Evolutionary conservation across 2,888 invertebrate species (phyloP).

Genomic region (Anodontia alba): DNA sequence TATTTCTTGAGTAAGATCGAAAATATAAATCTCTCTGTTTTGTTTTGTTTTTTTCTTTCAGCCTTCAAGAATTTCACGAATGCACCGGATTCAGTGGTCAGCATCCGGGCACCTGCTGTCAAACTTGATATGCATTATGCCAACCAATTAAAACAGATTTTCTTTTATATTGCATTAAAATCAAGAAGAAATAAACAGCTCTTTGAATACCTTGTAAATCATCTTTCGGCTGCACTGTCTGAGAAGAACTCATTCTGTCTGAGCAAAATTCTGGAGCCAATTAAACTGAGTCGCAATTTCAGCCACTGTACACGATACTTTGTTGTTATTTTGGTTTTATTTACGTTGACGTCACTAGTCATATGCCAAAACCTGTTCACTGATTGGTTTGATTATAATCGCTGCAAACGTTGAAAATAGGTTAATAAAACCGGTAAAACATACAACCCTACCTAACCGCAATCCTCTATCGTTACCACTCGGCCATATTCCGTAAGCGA

Average conservation of each 20-base stretch:
- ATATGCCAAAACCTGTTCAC: neutral
- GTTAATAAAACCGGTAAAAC: neutral
- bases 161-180: neutral
- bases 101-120: constrained; percentile 20
- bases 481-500: no score
- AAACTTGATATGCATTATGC: neutral
- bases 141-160: neutral
- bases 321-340: constrained; percentile 54
- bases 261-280: neutral
- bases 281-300: neutral
- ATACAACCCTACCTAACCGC: no score
- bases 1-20: no score
- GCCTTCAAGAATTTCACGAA: no score
- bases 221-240: constrained; percentile 25
- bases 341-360: constrained; percentile 44
- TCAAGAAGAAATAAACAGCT: neutral
- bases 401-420: neutral
- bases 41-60: no score
- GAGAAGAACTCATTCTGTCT: constrained; percentile 23
- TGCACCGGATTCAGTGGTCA: neutral
- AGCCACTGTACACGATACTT: constrained; percentile 1
- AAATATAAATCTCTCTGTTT: no score
- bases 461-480: no score
- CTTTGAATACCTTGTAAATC: constrained; percentile 26
- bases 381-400: neutral